Base-by-base conservation (phyloP, 2,888 invertebrate species). In the Cerceris ruficornis region DNA sequence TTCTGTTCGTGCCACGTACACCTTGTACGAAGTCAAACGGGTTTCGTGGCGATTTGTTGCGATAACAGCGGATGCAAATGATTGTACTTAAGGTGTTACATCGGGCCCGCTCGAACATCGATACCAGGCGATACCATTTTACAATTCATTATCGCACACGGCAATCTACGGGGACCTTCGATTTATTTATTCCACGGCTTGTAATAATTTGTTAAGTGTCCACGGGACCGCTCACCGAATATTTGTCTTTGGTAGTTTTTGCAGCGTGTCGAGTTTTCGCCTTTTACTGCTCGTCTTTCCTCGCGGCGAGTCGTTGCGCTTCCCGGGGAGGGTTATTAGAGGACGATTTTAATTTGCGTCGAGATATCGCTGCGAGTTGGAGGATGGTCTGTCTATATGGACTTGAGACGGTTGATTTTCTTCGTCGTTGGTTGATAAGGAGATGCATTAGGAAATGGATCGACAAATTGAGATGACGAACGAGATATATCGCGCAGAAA, bases 11-110 rank as follows among this genome's bases (percentile, higher is more conserved):
- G 4, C 46, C 50, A 52, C 49, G 54, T 73, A 58, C 64, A 76
- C 59, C 60, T 60, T 49, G n/a, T 46, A 46, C 62, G 58, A 55
- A 39, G 64, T 52, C 69, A 69, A 83, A 85, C 85, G 80, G 71
- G 83, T 85, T 74, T 69, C 71, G 71, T 68, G 72, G 77, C 85
- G 82, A 83, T 84, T 72, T 65, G 83, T 82, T 71, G 64, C 74
- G 84, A 74, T 83, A 83, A 83, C 81, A 70, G 84, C 70, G 73
- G 82, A 83, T 83, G 85, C 83, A 83, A 83, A 83, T 83, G 84
- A 84, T 79, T 70, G 79, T 79, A 70, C 69, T 79, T 76, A 82
- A 69, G 77, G 81, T 81, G 77, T 73, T 75, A 73, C 75, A 69
- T 55, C 46, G 64, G 66, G 65, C 65, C 55, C 41, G 13, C 43